Conservation (phyloP, 2,888 invertebrate genomes). For the Kuschelorhynchus macadamiae region DNA sequence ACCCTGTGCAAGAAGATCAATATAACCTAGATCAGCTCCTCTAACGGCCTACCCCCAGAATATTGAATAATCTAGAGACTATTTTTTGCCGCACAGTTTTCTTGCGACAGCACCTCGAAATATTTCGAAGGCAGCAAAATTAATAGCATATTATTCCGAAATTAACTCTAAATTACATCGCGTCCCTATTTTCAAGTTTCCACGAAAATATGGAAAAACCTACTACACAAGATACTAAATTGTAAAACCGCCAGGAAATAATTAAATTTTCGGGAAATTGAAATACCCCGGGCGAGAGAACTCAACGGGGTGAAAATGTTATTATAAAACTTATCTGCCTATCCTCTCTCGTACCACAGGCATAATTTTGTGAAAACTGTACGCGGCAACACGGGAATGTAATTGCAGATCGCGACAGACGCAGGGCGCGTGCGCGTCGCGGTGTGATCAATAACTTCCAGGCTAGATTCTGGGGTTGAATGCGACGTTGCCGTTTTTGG, state of each 20-base stretch:
- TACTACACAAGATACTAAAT: constrained; percentile 23
- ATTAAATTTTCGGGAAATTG: constrained; percentile 48
- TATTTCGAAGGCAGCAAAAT: too few species aligned
- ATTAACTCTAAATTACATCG: too few species aligned
- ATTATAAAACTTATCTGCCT: constrained; percentile 59
- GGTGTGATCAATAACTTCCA: constrained; percentile 45
- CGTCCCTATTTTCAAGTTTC: too few species aligned
- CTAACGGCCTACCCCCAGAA: too few species aligned
- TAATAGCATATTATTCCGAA: too few species aligned
- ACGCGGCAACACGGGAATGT: constrained; percentile 60
- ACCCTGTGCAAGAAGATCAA: too few species aligned
- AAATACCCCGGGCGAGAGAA: constrained; percentile 36
- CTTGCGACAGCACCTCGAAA: too few species aligned
- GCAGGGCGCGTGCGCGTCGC: constrained; percentile 57
- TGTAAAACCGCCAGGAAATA: constrained; percentile 44
- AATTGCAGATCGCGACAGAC: constrained; percentile 68
- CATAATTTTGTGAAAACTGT: constrained; percentile 68
- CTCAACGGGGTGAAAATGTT: constrained; percentile 52
- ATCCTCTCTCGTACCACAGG: constrained; percentile 54
- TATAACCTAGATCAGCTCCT: too few species aligned
- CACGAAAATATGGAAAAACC: too few species aligned
- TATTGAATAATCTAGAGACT: too few species aligned
- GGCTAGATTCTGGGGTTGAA: constrained; percentile 38
- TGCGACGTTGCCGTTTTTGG: constrained; percentile 39
- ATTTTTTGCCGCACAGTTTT: too few species aligned